Evolutionary conservation across 2,113 vertebrate genomes (phyloP).

Genomic region (Eolophus roseicapilla): DNA sequence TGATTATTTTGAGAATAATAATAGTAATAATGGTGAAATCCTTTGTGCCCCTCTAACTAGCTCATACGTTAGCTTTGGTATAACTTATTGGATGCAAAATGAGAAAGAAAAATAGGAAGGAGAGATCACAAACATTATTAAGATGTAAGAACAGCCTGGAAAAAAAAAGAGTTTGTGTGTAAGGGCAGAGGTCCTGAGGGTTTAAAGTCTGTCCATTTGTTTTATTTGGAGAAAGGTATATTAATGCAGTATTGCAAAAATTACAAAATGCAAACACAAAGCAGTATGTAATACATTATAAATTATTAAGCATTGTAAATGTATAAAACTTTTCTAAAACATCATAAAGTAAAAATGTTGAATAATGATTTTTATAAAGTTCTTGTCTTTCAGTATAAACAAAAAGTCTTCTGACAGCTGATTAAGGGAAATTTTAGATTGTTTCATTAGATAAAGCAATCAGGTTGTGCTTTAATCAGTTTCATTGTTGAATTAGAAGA

Average conservation of each 20-base stretch:
- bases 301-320: background rate
- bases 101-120: background rate
- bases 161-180: background rate
- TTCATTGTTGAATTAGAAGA: slow-evolving; percentile 47
- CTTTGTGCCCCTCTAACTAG: background rate
- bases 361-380: background rate
- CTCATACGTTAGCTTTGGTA: background rate
- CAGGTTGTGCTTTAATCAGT: slow-evolving; percentile 26
- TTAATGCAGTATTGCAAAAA: background rate
- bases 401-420: background rate
- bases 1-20: background rate
- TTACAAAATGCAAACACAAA: background rate
- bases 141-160: background rate
- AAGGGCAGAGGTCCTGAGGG: background rate
- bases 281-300: background rate
- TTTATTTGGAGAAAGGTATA: background rate
- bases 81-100: background rate
- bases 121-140: background rate
- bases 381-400: background rate
- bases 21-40: background rate
- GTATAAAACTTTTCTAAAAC: background rate
- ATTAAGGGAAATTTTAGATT: background rate
- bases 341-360: background rate
- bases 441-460: slow-evolving; percentile 2
- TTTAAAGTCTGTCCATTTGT: background rate